Evolutionary conservation across 1,140 invertebrate species (phyloP).

Genomic region (Musca vetustissima): DNA sequence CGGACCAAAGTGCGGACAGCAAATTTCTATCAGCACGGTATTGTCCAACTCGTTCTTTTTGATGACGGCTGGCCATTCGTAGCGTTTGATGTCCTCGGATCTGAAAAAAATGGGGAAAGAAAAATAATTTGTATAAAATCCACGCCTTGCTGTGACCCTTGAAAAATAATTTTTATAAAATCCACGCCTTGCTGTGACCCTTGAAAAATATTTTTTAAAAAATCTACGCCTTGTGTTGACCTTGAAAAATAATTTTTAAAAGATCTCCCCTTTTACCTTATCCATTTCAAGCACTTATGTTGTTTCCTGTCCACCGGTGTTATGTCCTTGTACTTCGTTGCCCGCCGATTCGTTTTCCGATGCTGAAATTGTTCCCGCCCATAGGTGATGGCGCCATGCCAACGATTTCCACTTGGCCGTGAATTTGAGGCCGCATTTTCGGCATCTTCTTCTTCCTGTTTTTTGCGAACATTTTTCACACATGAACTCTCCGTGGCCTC

Average conservation of each 20-base stretch:
- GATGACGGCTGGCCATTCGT: conserved; percentile 28
- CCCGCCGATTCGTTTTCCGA: not conserved
- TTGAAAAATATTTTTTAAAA: no score
- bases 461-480: not conserved
- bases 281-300: conserved; percentile 9
- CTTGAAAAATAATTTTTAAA: no score
- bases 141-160: no score
- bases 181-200: no score
- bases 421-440: not conserved
- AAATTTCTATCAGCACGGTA: conserved; percentile 42
- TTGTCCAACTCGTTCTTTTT: conserved; percentile 3
- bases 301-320: not conserved
- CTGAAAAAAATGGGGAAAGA: not conserved
- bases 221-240: no score
- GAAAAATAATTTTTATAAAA: no score
- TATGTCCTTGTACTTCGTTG: not conserved
- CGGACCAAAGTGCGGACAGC: conserved; percentile 63
- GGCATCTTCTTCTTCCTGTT: conserved; percentile 1
- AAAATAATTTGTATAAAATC: no score
- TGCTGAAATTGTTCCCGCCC: not conserved
- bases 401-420: conserved; percentile 2
- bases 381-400: conserved; percentile 2
- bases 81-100: not conserved
- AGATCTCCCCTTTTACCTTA: not conserved
- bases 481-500: not conserved